Conservation (phyloP, 2,888 invertebrate species). For the Eupithecia abbreviata region DNA sequence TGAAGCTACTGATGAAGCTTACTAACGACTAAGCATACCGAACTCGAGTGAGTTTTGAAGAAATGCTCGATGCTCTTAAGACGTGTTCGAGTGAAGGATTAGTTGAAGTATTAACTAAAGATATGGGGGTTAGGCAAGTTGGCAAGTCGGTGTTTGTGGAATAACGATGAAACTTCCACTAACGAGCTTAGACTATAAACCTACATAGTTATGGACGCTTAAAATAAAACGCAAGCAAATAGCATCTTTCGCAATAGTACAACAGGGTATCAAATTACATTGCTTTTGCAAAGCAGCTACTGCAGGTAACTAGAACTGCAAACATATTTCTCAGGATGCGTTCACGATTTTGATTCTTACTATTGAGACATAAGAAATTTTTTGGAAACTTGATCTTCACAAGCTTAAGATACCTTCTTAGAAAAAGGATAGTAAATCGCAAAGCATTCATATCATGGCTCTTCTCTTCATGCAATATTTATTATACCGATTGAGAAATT, state of each 20-base stretch:
- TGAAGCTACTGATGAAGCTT: no score
- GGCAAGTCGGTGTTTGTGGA: neutral
- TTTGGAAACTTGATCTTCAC: neutral
- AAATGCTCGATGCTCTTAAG: no score
- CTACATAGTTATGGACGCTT: conserved; percentile 1
- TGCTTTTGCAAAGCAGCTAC: conserved; percentile 41
- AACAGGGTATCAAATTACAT: conserved; percentile 32
- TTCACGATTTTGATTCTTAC: neutral
- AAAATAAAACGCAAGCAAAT: conserved; percentile 29
- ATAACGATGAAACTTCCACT: conserved; percentile 20
- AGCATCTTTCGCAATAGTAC: conserved; percentile 28
- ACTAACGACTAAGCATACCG: no score
- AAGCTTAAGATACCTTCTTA: neutral
- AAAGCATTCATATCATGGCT: neutral
- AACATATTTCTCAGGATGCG: neutral
- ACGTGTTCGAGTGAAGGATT: no score
- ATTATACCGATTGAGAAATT: neutral
- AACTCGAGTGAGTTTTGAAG: no score
- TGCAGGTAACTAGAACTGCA: conserved; percentile 11
- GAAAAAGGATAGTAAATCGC: neutral
- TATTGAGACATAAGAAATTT: neutral
- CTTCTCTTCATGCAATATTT: neutral
- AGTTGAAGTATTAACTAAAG: no score
- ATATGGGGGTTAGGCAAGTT: neutral
- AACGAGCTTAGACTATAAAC: conserved; percentile 7